phyloP scores from a whole-genome alignment of 1,140 invertebrate species.

The Ostrea edulis region DNA sequence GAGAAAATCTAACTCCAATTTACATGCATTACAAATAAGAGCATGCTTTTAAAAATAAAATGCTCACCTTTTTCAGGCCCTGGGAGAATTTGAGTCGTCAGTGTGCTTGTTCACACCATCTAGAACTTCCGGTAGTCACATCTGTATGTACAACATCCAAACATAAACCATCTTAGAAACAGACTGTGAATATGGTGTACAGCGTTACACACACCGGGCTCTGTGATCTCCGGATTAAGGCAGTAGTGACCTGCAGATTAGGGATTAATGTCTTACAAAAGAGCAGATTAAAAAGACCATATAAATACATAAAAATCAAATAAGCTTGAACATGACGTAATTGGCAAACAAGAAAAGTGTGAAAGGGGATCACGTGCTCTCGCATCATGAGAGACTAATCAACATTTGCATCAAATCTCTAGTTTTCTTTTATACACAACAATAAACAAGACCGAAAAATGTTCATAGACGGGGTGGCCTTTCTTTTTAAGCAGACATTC shows the following conservation, averaged over 20 bases:
- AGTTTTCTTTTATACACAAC: not conserved
- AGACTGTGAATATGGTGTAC: not conserved
- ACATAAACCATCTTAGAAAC: not conserved
- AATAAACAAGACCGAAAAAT: not conserved
- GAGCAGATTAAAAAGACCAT: slow-evolving; percentile 35
- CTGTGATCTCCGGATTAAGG: not conserved
- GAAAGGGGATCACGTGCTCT: not conserved
- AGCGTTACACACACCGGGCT: not conserved
- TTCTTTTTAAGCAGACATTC: not conserved
- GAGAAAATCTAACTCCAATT: too few relatives aligned
- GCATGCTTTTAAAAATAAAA: too few relatives aligned
- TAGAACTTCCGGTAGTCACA: not conserved
- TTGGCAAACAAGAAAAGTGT: not conserved
- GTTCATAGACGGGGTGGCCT: not conserved
- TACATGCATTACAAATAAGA: too few relatives aligned
- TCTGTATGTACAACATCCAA: not conserved
- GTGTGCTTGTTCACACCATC: not conserved
- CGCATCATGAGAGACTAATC: not conserved
- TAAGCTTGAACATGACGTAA: not conserved
- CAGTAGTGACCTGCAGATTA: slow-evolving; percentile 28
- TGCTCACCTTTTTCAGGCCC: not conserved
- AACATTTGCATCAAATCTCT: not conserved
- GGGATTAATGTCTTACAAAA: slow-evolving; percentile 8
- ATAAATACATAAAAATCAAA: slow-evolving; percentile 22
- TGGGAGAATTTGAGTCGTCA: not conserved